These are phyloP conservation scores for Clarias magur DNA, from an alignment of 2,113 vertebrate genomes.

Conservation along the genomic window DNA sequence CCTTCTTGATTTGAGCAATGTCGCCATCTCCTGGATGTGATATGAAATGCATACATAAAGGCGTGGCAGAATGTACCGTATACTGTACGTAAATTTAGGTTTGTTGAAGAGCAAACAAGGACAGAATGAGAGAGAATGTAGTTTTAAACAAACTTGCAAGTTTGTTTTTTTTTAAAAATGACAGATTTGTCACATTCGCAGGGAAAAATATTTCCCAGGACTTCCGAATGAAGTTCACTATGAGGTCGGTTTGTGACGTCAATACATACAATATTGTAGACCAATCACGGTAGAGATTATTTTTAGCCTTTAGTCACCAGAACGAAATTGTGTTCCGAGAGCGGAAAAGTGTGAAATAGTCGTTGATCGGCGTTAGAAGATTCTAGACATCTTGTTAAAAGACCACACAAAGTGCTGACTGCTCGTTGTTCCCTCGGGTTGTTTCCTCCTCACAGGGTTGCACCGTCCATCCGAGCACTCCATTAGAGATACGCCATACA, in stretches of 20 bases:
- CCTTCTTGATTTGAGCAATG: neutral
- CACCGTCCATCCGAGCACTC: neutral
- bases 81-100: no score
- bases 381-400: neutral
- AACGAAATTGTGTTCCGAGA: neutral
- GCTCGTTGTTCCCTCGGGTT: neutral
- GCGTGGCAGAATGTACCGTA: neutral
- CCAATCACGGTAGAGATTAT: neutral
- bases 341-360: neutral
- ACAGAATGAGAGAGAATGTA: neutral
- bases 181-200: neutral
- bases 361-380: neutral
- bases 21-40: slow-evolving; percentile 7
- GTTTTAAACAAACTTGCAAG: no score
- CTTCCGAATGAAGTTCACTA: neutral
- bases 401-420: neutral
- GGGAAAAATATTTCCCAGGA: neutral
- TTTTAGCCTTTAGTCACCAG: neutral
- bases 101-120: neutral
- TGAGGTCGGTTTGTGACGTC: neutral
- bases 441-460: neutral
- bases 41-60: neutral
- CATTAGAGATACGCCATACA: neutral
- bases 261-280: neutral
- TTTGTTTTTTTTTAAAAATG: neutral